Base-by-base conservation (phyloP, 64 coral and sea anemone genomes). In the Montipora sp. region DNA sequence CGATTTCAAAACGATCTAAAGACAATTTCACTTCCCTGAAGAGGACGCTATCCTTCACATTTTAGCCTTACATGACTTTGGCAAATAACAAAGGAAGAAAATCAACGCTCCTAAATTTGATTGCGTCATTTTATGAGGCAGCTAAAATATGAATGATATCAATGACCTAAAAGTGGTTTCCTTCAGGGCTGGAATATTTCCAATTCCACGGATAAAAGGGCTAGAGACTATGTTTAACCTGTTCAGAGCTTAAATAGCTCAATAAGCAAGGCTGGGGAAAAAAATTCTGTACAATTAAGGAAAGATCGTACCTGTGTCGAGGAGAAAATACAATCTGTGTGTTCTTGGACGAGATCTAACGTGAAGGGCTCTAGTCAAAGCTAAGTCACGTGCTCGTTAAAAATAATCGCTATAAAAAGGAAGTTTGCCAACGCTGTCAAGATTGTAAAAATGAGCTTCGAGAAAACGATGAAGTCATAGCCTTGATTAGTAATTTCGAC, bases 401-500 rank as follows among this genome's bases (percentile, higher is more conserved):
- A 71, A 84, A 78, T 50, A 50, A 70, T 67, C 63, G 82, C 36
- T 48, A 71, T 48, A 84, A 84, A 70, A 71, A 69, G 82, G 70
- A 8, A 19, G 44, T 71, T 50, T 63, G 50, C 82, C 65, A 19
- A 66, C 45, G 15, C 45, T 5, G 23, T 21, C 51, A 59, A 59
- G 51, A 60, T 23, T 81, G 24, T 7, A 47, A n/a, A 46, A 21
- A 22, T 46, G 1, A 84, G 48, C 82, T 45, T 67, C 45, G 48
- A 4, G 48, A 70, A 70, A 36, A 36, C 36, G 36, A 36, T 36
- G 36, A 36, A 36, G 36, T 36, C 36, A 36, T 36, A 36, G 36
- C 36, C 36, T 36, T 36, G 36, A 36, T 36, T 36, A 36, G 36
- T 36, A 15, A 82, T 65, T 82, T 14, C 80, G 80, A 61, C 36